These are phyloP conservation scores for Hirtodrosophila confusa DNA, from an alignment of 2,888 invertebrate species.

Conservation along the genomic window DNA sequence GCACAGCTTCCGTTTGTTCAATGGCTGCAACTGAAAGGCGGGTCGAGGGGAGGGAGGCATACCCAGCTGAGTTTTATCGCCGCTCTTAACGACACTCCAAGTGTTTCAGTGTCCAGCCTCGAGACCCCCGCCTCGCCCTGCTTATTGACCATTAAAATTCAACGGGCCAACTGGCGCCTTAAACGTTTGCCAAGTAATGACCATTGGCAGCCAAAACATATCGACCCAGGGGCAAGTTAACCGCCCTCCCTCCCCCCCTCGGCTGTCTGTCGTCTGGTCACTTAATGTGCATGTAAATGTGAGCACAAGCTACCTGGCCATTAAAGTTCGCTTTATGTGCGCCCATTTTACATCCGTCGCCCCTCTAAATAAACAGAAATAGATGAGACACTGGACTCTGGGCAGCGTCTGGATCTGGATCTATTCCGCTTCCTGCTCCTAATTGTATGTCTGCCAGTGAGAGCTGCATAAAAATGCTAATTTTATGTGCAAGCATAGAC, in stretches of 20 bases:
- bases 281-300: slow-evolving; percentile 77
- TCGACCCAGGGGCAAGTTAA: slow-evolving; percentile 20
- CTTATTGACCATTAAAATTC: slow-evolving; percentile 40
- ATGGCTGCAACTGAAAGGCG: slow-evolving; percentile 1
- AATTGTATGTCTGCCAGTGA: slow-evolving; percentile 51
- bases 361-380: slow-evolving; percentile 32
- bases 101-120: slow-evolving; percentile 39
- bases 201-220: slow-evolving; percentile 59
- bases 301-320: slow-evolving; percentile 57
- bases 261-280: slow-evolving; percentile 39
- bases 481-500: slow-evolving; percentile 64
- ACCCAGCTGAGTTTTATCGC: slow-evolving; percentile 73
- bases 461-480: slow-evolving; percentile 74
- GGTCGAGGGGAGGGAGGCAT: slow-evolving; percentile 2
- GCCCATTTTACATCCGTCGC: slow-evolving; percentile 44
- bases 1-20: slow-evolving; percentile 33
- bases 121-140: not conserved
- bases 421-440: slow-evolving; percentile 17
- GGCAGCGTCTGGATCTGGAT: not conserved
- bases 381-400: slow-evolving; percentile 13
- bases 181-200: slow-evolving; percentile 61
- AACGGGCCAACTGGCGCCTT: slow-evolving; percentile 41
- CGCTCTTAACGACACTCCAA: slow-evolving; percentile 74
- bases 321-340: slow-evolving; percentile 74
- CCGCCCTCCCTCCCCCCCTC: too few species aligned